These are phyloP conservation scores for Cerceris ruficornis DNA, from an alignment of 2,888 invertebrate genomes.

Conservation along the genomic window DNA sequence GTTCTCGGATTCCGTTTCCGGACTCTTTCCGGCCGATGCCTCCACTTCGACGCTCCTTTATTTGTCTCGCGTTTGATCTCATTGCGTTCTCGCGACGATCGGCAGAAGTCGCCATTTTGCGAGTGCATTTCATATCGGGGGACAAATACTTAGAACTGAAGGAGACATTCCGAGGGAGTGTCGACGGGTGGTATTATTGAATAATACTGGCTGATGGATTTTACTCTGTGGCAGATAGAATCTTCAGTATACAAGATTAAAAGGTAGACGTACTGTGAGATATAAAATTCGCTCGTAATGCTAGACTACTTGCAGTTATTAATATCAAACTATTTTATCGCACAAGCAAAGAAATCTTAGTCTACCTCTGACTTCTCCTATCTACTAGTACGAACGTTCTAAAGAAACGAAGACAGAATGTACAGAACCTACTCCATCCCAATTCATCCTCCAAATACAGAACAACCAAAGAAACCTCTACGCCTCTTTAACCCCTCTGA, in stretches of 20 bases:
- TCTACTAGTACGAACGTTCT: no score
- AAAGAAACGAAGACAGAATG: no score
- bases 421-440: no score
- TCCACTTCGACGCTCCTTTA: constrained; percentile 60
- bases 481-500: no score
- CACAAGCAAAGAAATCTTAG: no score
- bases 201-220: not conserved
- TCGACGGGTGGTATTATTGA: not conserved
- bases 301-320: no score
- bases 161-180: not conserved
- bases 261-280: no score
- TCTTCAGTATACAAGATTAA: not conserved
- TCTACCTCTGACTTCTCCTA: no score
- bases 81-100: constrained; percentile 52
- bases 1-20: constrained; percentile 61
- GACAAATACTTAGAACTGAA: not conserved
- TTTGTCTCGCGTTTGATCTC: constrained; percentile 66
- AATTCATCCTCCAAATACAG: no score
- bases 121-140: constrained; percentile 39
- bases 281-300: no score
- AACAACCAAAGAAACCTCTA: no score
- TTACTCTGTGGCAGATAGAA: not conserved
- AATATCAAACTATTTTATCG: no score
- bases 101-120: constrained; percentile 47
- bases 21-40: constrained; percentile 44